A percentile compares a stretch with the other conserved stretches of the same genome.
These are phyloP conservation scores for Phanerotoma sp. DNA, from an alignment of 2,888 invertebrate genomes.

Conservation along the genomic window DNA sequence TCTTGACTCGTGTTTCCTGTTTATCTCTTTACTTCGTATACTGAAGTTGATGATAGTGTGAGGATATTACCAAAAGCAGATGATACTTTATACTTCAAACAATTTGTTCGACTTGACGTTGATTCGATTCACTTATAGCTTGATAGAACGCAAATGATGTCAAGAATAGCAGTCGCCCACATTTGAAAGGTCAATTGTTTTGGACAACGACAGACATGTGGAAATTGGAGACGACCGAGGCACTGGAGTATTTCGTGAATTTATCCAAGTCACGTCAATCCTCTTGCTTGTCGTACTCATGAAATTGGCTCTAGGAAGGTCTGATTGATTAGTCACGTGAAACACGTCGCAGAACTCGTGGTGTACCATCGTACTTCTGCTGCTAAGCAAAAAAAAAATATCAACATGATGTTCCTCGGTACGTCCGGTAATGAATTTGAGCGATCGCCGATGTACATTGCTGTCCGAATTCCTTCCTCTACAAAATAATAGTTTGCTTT, in stretches of 20 bases:
- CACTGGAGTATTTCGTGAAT: neutral
- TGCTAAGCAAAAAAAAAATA: neutral
- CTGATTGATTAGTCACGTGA: constrained; percentile 21
- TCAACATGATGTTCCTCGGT: neutral
- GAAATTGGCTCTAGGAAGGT: constrained; percentile 4
- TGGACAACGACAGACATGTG: neutral
- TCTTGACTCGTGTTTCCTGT: no score
- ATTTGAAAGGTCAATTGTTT: constrained; percentile 4
- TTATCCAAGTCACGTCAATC: constrained; percentile 15
- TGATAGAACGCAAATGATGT: neutral
- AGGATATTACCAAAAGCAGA: no score
- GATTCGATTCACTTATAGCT: neutral
- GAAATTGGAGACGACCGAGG: constrained; percentile 1
- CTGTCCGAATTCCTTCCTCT: constrained; percentile 54
- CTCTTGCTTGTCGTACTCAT: constrained; percentile 7
- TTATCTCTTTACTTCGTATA: no score
- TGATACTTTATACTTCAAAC: no score
- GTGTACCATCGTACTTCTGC: constrained; percentile 2
- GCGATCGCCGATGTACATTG: constrained; percentile 35
- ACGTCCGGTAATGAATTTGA: constrained; percentile 2
- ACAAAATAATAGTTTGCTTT: no score
- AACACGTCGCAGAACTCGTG: neutral
- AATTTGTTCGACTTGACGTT: neutral
- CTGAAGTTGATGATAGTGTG: no score
- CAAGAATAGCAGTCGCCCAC: neutral